Evolutionary conservation across 2,888 invertebrate genomes (phyloP).

Genomic region (Zygaena filipendulae): DNA sequence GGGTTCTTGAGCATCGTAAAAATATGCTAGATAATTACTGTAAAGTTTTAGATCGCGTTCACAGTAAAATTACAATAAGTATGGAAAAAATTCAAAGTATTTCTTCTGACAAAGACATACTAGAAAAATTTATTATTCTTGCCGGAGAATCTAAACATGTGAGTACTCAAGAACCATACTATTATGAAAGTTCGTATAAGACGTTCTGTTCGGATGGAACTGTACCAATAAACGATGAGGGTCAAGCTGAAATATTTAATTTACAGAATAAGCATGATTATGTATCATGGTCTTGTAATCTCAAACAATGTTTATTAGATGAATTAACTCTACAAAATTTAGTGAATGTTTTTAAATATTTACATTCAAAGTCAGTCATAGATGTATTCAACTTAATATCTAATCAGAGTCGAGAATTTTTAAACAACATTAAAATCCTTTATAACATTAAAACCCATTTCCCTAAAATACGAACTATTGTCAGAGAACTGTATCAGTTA

Average conservation of each 20-base stretch:
- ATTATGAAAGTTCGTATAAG: slow-evolving; percentile 1
- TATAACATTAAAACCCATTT: no score
- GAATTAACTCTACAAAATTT: slow-evolving; percentile 1
- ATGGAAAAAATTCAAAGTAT: slow-evolving; percentile 1
- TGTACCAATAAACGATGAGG: slow-evolving; percentile 1
- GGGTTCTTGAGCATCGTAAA: no score
- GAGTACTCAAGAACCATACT: slow-evolving; percentile 2
- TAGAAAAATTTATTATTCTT: slow-evolving; percentile 1
- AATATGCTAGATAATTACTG: slow-evolving; percentile 1
- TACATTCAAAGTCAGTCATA: slow-evolving; percentile 1
- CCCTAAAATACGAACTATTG: no score
- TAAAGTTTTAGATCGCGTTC: slow-evolving; percentile 2
- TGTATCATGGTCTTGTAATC: slow-evolving; percentile 1
- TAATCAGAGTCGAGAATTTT: background rate
- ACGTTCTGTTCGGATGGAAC: background rate
- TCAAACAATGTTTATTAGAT: slow-evolving; percentile 1
- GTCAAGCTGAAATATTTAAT: slow-evolving; percentile 1
- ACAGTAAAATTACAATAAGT: slow-evolving; percentile 1
- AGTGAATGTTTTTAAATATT: slow-evolving; percentile 1
- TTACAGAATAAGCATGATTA: background rate
- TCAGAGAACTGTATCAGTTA: no score
- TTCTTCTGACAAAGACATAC: slow-evolving; percentile 1
- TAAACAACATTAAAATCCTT: background rate
- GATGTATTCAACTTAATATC: background rate
- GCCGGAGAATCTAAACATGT: background rate